phyloP scores from a whole-genome alignment of 2,888 invertebrate species.

The Lasioglossum morio region DNA sequence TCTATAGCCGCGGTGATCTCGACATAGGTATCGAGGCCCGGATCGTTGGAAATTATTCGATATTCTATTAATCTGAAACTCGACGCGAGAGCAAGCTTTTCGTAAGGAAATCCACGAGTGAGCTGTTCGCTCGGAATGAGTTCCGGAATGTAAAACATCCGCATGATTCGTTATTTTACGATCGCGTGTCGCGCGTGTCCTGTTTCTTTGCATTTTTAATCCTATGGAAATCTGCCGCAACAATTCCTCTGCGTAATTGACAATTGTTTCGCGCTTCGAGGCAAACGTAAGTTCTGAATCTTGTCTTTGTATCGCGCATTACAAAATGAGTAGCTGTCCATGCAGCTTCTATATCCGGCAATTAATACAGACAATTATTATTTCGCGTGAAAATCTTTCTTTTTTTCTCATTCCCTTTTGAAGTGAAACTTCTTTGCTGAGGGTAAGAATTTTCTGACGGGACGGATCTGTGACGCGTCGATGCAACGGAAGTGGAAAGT shows the following conservation, averaged over 20 bases:
- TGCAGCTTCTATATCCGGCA: too few relatives aligned
- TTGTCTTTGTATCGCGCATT: not conserved
- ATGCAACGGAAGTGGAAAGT: too few relatives aligned
- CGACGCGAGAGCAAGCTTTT: slow-evolving; percentile 25
- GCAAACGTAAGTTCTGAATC: not conserved
- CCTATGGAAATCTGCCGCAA: not conserved
- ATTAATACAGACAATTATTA: not conserved
- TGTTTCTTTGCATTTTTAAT: not conserved
- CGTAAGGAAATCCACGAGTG: slow-evolving; percentile 29
- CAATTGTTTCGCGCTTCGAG: not conserved
- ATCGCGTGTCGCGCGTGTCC: not conserved
- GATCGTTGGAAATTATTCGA: not conserved
- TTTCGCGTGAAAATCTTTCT: too few relatives aligned
- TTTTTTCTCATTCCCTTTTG: too few relatives aligned
- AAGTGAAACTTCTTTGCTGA: too few relatives aligned
- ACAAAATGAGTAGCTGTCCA: too few relatives aligned
- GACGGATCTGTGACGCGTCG: too few relatives aligned
- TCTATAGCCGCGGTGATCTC: not conserved
- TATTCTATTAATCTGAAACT: not conserved
- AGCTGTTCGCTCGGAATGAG: slow-evolving; percentile 45
- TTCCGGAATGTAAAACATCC: slow-evolving; percentile 50
- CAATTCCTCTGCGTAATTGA: not conserved
- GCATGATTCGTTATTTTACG: not conserved
- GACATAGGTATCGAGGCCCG: not conserved
- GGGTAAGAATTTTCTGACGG: too few relatives aligned